Conservation (phyloP, 2,888 invertebrate species). For the Craniophora ligustri region DNA sequence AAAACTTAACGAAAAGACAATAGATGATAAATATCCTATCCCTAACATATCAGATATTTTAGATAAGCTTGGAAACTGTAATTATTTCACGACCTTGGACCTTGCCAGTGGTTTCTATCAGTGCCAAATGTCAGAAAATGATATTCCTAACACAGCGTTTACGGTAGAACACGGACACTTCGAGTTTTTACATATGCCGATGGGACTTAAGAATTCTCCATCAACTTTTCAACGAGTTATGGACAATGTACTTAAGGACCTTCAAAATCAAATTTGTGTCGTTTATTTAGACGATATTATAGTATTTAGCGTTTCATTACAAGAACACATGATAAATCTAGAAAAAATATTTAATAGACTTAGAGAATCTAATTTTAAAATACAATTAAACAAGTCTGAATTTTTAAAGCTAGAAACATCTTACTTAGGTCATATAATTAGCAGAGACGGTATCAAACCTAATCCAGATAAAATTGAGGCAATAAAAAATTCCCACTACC, state of each 20-base stretch:
- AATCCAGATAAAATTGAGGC: conserved; percentile 13
- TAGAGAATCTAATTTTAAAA: conserved; percentile 25
- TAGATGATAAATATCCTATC: not conserved
- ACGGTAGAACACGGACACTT: too few relatives aligned
- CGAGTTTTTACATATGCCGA: not conserved
- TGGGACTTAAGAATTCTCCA: not conserved
- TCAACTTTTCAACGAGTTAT: not conserved
- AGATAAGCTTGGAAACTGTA: not conserved
- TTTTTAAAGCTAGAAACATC: conserved; percentile 18
- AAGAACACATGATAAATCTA: conserved; percentile 15
- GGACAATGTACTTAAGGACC: not conserved
- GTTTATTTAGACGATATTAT: conserved; percentile 16
- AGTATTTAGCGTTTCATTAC: conserved; percentile 10
- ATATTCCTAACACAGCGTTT: too few relatives aligned
- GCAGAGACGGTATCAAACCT: conserved; percentile 7
- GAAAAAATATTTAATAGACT: conserved; percentile 17
- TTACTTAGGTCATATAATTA: conserved; percentile 5
- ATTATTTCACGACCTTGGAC: conserved; percentile 2
- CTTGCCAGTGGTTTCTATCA: conserved; percentile 9
- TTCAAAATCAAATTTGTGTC: not conserved
- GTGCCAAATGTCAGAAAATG: too few relatives aligned
- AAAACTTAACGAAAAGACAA: too few relatives aligned
- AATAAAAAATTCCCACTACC: not conserved
- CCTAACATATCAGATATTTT: not conserved
- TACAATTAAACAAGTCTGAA: conserved; percentile 21